Evolutionary conservation across 1,140 invertebrate species (phyloP).

Genomic region (Lordiphosa stackelbergi): DNA sequence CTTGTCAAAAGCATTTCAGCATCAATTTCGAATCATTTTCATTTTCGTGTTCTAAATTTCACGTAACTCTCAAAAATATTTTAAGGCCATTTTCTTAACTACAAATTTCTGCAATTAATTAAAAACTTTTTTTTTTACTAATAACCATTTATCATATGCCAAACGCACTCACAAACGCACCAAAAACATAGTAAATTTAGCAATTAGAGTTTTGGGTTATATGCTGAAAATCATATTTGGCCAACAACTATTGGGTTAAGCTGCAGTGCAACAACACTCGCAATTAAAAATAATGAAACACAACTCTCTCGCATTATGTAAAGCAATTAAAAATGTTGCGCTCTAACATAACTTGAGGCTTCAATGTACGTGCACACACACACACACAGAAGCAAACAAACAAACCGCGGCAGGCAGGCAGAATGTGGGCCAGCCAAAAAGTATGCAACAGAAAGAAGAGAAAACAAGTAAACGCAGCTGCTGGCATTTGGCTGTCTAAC

Average conservation of each 20-base stretch:
- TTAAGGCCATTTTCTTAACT: slow-evolving; percentile 6
- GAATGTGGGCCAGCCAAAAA: slow-evolving; percentile 43
- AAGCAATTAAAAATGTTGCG: slow-evolving; percentile 68
- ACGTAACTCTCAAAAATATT: background rate
- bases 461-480: slow-evolving; percentile 13
- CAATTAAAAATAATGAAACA: slow-evolving; percentile 69
- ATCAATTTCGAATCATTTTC: no score
- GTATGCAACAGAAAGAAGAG: slow-evolving; percentile 36
- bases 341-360: slow-evolving; percentile 47
- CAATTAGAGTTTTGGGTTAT: slow-evolving; percentile 47
- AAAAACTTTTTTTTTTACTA: slow-evolving; percentile 47
- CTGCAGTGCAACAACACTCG: slow-evolving; percentile 36
- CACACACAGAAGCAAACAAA: slow-evolving; percentile 10
- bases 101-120: slow-evolving; percentile 26
- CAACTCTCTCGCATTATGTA: slow-evolving; percentile 56
- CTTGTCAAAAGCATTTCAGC: no score
- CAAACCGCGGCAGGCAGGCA: slow-evolving; percentile 26
- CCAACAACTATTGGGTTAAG: slow-evolving; percentile 17
- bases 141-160: slow-evolving; percentile 15
- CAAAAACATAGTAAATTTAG: slow-evolving; percentile 32
- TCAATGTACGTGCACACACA: no score
- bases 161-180: background rate
- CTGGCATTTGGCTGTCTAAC: slow-evolving; percentile 40
- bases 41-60: no score
- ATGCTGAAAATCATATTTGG: slow-evolving; percentile 15